Evolutionary conservation across 2,888 invertebrate species (phyloP).

Genomic region (Tenthredo notha): DNA sequence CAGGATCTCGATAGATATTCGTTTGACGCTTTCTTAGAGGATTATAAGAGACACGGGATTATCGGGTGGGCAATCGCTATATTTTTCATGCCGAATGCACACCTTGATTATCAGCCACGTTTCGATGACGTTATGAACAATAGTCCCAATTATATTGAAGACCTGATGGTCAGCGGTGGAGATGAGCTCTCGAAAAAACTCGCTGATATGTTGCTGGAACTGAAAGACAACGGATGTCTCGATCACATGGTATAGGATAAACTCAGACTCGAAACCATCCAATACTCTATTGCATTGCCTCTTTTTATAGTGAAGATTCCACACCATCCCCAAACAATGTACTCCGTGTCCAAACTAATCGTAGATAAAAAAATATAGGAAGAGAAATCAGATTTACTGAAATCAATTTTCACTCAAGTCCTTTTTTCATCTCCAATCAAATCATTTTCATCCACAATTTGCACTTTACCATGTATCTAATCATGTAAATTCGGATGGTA

Average conservation of each 20-base stretch:
- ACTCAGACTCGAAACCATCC: not conserved
- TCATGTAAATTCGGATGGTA: too few relatives aligned
- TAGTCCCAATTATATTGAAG: not conserved
- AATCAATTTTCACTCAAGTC: too few relatives aligned
- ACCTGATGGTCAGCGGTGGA: not conserved
- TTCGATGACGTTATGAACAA: slow-evolving; percentile 51
- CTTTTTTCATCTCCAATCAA: too few relatives aligned
- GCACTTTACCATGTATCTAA: too few relatives aligned
- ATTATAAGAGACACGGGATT: slow-evolving; percentile 65
- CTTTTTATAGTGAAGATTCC: not conserved
- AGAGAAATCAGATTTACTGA: too few relatives aligned
- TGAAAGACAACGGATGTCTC: slow-evolving; percentile 66
- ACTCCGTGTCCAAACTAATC: too few relatives aligned
- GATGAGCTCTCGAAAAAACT: slow-evolving; percentile 56
- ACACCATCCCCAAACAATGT: not conserved
- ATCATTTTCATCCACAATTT: too few relatives aligned
- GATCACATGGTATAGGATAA: slow-evolving; percentile 57
- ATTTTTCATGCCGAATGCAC: slow-evolving; percentile 62
- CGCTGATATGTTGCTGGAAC: slow-evolving; percentile 69
- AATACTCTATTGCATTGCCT: not conserved
- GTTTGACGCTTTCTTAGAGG: slow-evolving; percentile 64
- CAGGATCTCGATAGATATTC: slow-evolving; percentile 64
- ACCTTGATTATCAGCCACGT: not conserved
- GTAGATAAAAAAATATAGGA: too few relatives aligned
- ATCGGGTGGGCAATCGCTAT: slow-evolving; percentile 66